Percentiles rank a stretch among this genome's conserved stretches.
Conservation (phyloP, 2,888 invertebrate genomes). For the Drosophila testacea region DNA sequence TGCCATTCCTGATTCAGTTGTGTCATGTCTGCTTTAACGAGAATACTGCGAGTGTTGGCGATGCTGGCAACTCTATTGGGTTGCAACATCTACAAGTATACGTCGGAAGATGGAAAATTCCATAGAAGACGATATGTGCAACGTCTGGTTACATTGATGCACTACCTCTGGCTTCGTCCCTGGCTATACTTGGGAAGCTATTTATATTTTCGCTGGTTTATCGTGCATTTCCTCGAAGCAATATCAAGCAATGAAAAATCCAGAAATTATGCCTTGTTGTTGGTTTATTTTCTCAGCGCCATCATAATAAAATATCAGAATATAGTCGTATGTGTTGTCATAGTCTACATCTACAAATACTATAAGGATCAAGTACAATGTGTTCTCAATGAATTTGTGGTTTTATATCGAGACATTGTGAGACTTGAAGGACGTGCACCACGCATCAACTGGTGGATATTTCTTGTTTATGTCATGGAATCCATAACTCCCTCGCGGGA, state of each 20-base stretch:
- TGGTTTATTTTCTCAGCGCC: constrained; percentile 27
- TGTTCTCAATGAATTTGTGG: constrained; percentile 44
- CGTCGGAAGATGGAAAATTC: constrained; percentile 23
- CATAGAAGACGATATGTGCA: constrained; percentile 7
- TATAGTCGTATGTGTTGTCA: neutral
- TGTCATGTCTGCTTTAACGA: constrained; percentile 58
- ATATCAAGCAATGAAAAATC: neutral
- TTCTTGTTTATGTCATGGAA: neutral
- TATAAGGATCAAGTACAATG: neutral
- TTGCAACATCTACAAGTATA: constrained; percentile 53
- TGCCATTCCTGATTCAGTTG: constrained; percentile 38
- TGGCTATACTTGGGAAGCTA: constrained; percentile 15
- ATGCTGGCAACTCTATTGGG: constrained; percentile 43
- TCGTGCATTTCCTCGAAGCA: fast-evolving
- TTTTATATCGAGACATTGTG: constrained; percentile 13
- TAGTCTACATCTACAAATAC: constrained; percentile 31
- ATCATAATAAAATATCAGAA: constrained; percentile 9
- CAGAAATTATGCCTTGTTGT: neutral
- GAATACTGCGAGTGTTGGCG: constrained; percentile 39
- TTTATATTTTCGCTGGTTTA: neutral
- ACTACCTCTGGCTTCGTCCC: constrained; percentile 53
- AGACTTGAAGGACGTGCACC: constrained; percentile 28
- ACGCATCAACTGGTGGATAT: constrained; percentile 46
- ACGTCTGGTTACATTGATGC: constrained; percentile 25
- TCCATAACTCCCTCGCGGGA: fast-evolving